Base-by-base conservation (phyloP, 2,113 vertebrate genomes). In the Hiodon alosoides region DNA sequence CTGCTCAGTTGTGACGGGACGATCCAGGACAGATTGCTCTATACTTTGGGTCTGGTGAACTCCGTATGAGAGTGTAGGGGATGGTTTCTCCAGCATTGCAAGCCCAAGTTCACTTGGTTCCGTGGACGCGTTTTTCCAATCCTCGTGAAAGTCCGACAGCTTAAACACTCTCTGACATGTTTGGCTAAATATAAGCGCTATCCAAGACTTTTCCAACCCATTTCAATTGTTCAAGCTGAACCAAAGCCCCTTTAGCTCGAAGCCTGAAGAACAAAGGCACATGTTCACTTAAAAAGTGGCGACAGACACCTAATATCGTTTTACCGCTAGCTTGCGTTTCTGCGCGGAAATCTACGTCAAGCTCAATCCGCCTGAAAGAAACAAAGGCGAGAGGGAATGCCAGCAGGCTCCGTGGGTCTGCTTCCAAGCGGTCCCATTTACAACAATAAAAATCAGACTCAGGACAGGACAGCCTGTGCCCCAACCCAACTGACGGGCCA, bases 401-500 rank as follows among this genome's bases (percentile, higher is more conserved):
- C 14, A 13, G 50, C 50, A 51, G 11, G 9, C 16, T 14, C 5
- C 17, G 11, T 10, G 11, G 64, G 64, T 11, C 54, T 47, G 14
- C 47, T 11, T 10, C 13, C 65, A 75, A 48, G 54, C 57, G 59
- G 59, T 72, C 14, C 58, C 58, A 48, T 47, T 50, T 51, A 13
- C 14, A 59, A 17, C 57, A 5, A 6, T 48, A 17, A 64, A 46
- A 67, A 17, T 67, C 14, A 60, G 16, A 51, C 54, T 16, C 9
- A 3, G 51, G 31, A n/a, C 55, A 58, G 57, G 46, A 31, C 57
- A 72, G 3, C 31, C 54, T 10, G 10, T 5, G 71, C 5, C n/a
- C 58, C n/a, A 61, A 72, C n/a, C 58, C 31, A 47, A n/a, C 47
- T 61, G 71, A 72, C 71, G 58, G 71, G 47, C 59, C 47, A 62